These are phyloP conservation scores for Toxotes lorentzi DNA, from an alignment of 2,797 vertebrate species.

Conservation along the genomic window DNA sequence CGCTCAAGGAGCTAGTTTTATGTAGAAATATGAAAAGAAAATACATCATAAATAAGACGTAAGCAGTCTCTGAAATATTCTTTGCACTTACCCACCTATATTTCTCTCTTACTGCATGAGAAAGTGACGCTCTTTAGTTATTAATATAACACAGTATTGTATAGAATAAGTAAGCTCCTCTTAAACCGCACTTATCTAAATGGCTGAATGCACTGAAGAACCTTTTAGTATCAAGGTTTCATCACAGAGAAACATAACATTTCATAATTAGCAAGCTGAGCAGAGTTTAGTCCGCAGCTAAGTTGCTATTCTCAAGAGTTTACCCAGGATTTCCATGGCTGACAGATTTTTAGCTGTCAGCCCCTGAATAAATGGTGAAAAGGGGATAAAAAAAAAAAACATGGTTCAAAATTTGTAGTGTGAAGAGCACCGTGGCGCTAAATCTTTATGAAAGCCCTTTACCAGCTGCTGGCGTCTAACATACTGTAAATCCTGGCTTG, in stretches of 20 bases:
- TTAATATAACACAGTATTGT: constrained; percentile 14
- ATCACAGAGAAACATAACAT: constrained; percentile 5
- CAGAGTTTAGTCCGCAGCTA: constrained; percentile 21
- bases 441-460: constrained; percentile 36
- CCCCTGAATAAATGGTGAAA: constrained; percentile 34
- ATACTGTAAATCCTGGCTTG: constrained; percentile 24
- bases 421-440: constrained; percentile 11
- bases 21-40: constrained; percentile 58
- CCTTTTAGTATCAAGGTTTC: constrained; percentile 12
- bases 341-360: constrained; percentile 36
- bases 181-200: constrained; percentile 1
- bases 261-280: constrained; percentile 38
- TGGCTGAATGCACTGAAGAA: constrained; percentile 12
- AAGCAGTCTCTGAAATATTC: constrained; percentile 52
- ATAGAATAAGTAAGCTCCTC: constrained; percentile 5
- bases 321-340: constrained; percentile 17
- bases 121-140: constrained; percentile 28
- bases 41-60: constrained; percentile 46
- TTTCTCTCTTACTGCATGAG: constrained; percentile 33
- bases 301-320: constrained; percentile 37
- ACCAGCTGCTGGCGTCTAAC: constrained; percentile 36
- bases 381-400: constrained; percentile 32
- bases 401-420: constrained; percentile 12
- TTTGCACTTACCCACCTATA: constrained; percentile 25
- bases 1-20: constrained; percentile 33